Base-by-base conservation (phyloP, 2,113 vertebrate species). In the Seriola rivoliana region DNA sequence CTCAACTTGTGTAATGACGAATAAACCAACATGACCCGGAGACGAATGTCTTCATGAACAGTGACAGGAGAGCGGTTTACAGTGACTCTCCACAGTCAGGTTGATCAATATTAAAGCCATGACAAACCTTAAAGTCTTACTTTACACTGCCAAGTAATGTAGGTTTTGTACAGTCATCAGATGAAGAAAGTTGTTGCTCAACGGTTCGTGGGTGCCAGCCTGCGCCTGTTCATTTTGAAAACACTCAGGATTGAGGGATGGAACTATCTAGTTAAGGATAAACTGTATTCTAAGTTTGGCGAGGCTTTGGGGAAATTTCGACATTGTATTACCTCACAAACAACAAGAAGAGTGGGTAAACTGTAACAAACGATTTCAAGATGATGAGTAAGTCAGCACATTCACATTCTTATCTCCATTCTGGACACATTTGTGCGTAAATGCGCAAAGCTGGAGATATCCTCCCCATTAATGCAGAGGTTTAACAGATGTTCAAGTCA, bases 401-500 rank as follows among this genome's bases (percentile, higher is more conserved):
- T 5, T 8, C 8, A 17, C 3, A 54, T n/a, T 79, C 57, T 72
- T 66, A 58, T 85, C 57, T 73, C 19, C 21, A 65, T 68, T 21
- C 14, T 55, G 52, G 54, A 25, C 36, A 68, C 36, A 38, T 81
- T 64, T 77, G 73, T 68, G 73, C 48, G 69, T 78, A 89, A 92
- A 85, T 76, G 50, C 65, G 58, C 81, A 68, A 36, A 10, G 69
- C 62, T 46, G 55, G 72, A 78, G 54, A 64, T 63, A 79, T 70
- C 74, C 32, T 52, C 21, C 65, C 78, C 72, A 80, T 80, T 60
- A 75, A 74, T 67, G 55, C 85, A 92, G 91, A 50, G 72, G 91
- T 82, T 89, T 60, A 74, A 81, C 92, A 94, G 91, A 94, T 94
- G 93, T 93, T 90, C 32, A 50, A 81, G 73, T 81, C 78, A 25